Evolutionary conservation across 2,113 vertebrate genomes (phyloP).

Genomic region (Mugil cephalus): DNA sequence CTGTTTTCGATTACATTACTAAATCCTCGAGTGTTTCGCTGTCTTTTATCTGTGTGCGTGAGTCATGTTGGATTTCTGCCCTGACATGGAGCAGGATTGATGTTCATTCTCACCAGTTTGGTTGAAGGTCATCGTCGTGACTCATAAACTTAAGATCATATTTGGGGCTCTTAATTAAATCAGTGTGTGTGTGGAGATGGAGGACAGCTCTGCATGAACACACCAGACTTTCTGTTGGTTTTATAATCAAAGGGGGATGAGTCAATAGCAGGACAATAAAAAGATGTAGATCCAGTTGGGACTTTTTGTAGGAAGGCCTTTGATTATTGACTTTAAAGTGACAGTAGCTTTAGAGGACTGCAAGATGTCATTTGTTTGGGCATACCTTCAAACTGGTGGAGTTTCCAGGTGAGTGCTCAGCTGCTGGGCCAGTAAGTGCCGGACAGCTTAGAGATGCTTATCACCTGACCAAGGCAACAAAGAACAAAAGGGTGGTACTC

Average conservation of each 20-base stretch:
- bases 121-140: conserved; percentile 59
- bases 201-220: conserved; percentile 27
- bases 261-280: conserved; percentile 4
- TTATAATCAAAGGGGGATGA: conserved; percentile 50
- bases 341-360: not conserved
- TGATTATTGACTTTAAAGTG: not conserved
- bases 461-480: conserved; percentile 41
- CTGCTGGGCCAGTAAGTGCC: not conserved
- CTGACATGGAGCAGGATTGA: conserved; percentile 41
- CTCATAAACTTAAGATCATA: conserved; percentile 61
- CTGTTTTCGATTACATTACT: conserved; percentile 48
- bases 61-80: conserved; percentile 51
- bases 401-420: conserved; percentile 15
- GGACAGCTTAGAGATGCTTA: conserved; percentile 44
- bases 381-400: not conserved
- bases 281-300: not conserved
- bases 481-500: conserved; percentile 44
- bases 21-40: conserved; percentile 40
- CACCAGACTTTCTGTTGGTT: conserved; percentile 45
- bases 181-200: conserved; percentile 55
- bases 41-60: conserved; percentile 56
- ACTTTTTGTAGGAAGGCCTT: not conserved
- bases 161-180: conserved; percentile 58
- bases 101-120: conserved; percentile 53
- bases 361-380: no score